Evolutionary conservation across 2,113 vertebrate species (phyloP).

Genomic region (Hippocampus mohnikei): DNA sequence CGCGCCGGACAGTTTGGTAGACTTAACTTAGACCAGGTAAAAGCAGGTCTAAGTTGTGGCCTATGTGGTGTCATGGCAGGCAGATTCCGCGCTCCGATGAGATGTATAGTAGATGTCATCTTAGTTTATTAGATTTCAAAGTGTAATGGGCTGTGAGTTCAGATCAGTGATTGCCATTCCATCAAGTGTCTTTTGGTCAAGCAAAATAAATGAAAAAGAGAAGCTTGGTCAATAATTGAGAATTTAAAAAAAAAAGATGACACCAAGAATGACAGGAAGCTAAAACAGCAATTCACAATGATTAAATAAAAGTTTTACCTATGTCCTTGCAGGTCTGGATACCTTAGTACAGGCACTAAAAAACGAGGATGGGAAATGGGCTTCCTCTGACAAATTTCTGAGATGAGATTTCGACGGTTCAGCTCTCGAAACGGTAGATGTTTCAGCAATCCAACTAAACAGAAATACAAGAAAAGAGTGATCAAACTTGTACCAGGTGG

Average conservation of each 20-base stretch:
- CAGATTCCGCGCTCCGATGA: too few relatives aligned
- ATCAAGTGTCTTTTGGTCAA: too few relatives aligned
- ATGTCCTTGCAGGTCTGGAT: slow-evolving; percentile 14
- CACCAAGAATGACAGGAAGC: background rate
- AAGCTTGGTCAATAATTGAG: background rate
- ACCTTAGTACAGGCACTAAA: slow-evolving; percentile 27
- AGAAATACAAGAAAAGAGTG: background rate
- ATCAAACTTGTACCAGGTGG: background rate
- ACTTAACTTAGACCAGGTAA: too few relatives aligned
- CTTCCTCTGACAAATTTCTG: slow-evolving; percentile 4
- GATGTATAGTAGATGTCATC: too few relatives aligned
- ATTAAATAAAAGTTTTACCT: slow-evolving; percentile 13
- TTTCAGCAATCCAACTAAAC: slow-evolving; percentile 24
- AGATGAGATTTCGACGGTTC: background rate
- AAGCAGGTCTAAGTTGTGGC: too few relatives aligned
- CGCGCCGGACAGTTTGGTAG: too few relatives aligned
- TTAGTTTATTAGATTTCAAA: too few relatives aligned
- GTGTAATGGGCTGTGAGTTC: too few relatives aligned
- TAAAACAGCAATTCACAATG: background rate
- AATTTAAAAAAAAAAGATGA: background rate
- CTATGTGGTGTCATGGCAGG: too few relatives aligned
- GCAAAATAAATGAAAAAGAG: background rate
- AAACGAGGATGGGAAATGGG: background rate
- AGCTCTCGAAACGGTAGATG: slow-evolving; percentile 15
- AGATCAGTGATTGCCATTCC: too few relatives aligned